Conservation (phyloP, 1,140 invertebrate species). For the Drosophila funebris region DNA sequence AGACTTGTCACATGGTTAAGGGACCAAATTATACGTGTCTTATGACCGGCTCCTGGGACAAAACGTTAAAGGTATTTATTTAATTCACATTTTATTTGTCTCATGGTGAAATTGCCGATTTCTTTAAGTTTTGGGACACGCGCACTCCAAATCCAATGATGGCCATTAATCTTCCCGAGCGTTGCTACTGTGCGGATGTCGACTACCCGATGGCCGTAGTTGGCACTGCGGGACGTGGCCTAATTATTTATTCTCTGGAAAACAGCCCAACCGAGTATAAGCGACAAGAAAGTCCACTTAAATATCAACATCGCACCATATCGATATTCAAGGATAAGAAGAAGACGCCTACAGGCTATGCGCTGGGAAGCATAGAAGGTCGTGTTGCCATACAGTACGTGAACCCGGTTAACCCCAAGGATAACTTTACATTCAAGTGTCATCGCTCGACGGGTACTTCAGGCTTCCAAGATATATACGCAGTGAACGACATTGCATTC, state of each 20-base stretch:
- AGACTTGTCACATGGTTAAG: slow-evolving; percentile 99
- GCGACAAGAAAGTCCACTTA: slow-evolving; percentile 96
- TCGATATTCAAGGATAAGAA: slow-evolving; percentile 97
- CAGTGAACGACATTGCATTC: slow-evolving; percentile 98
- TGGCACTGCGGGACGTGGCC: slow-evolving; percentile 94
- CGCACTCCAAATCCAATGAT: slow-evolving; percentile 94
- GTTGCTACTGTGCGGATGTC: slow-evolving; percentile 99
- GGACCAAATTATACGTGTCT: slow-evolving; percentile 97
- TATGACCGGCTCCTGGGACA: slow-evolving; percentile 99
- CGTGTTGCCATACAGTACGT: slow-evolving; percentile 98
- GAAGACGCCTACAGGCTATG: slow-evolving; percentile 90
- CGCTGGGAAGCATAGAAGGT: slow-evolving; percentile 97
- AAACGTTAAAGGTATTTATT: slow-evolving; percentile 93
- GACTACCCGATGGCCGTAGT: slow-evolving; percentile 99
- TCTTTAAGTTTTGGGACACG: slow-evolving; percentile 97
- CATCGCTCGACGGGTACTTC: slow-evolving; percentile 95
- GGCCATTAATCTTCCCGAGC: slow-evolving; percentile 95
- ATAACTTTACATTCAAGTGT: slow-evolving; percentile 99
- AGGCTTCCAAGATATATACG: slow-evolving; percentile 88
- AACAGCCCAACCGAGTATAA: slow-evolving; percentile 97
- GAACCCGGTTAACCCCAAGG: slow-evolving; percentile 96
- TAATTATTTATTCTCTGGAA: slow-evolving; percentile 98
- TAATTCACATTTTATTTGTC: neutral
- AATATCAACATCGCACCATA: slow-evolving; percentile 97
- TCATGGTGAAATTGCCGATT: neutral